These are phyloP conservation scores for Aphaenogaster floridana DNA, from an alignment of 1,140 invertebrate genomes.

Conservation along the genomic window DNA sequence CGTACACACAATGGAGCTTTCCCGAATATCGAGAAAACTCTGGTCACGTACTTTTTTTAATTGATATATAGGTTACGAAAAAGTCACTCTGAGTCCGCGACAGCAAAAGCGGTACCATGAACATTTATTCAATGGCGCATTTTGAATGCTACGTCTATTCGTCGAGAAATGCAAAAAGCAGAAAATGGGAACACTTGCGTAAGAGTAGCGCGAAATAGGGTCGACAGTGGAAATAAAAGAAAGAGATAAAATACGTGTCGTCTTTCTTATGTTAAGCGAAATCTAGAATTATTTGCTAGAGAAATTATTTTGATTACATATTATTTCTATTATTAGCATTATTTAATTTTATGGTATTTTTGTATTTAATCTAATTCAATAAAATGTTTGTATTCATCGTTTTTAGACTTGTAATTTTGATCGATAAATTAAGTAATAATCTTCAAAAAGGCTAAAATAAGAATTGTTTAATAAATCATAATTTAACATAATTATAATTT, in stretches of 20 bases:
- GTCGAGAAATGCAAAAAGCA: constrained; percentile 6
- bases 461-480: not conserved
- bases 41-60: constrained; percentile 33
- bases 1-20: constrained; percentile 41
- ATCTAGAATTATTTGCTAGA: not conserved
- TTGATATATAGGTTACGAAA: constrained; percentile 34
- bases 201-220: not conserved
- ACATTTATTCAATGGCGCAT: constrained; percentile 40
- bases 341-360: not conserved
- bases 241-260: not conserved
- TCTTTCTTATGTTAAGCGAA: not conserved
- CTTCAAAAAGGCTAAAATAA: not conserved
- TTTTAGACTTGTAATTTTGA: not conserved
- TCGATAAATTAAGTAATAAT: not conserved
- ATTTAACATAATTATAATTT: not conserved
- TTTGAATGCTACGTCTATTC: not conserved
- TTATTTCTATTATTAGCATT: not conserved
- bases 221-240: not conserved
- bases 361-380: not conserved
- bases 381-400: not conserved
- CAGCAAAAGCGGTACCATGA: not conserved
- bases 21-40: constrained; percentile 37
- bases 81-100: constrained; percentile 7
- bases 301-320: not conserved
- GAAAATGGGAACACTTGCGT: not conserved